phyloP scores from a whole-genome alignment of 92 coral and sea anemone species.

The Palythoa caribaeorum region DNA sequence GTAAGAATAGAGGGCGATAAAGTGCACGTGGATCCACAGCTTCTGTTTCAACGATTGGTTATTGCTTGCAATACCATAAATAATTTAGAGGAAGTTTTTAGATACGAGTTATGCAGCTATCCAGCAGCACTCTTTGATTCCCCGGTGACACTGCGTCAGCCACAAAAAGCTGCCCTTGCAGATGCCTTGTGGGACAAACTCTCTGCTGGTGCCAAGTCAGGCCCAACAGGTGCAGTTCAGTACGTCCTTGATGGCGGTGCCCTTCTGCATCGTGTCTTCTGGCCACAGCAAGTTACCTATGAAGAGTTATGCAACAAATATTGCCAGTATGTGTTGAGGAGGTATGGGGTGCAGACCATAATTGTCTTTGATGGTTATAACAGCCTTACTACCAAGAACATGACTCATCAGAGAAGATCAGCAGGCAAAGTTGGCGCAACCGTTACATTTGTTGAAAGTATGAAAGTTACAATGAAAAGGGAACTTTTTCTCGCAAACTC shows the following conservation, averaged over 20 bases:
- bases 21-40: too few species aligned
- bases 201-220: conserved; percentile 19
- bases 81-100: conserved; percentile 20
- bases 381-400: conserved; percentile 21
- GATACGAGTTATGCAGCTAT: conserved; percentile 47
- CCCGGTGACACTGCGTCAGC: conserved; percentile 27
- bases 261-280: too few species aligned
- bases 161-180: conserved; percentile 50
- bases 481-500: conserved; percentile 55
- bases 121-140: conserved; percentile 52
- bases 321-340: conserved; percentile 7
- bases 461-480: conserved; percentile 56
- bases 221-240: conserved; percentile 15
- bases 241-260: too few species aligned
- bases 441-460: conserved; percentile 42
- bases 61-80: too few species aligned
- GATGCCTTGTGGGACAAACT: conserved; percentile 50
- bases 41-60: too few species aligned
- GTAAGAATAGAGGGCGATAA: conserved; percentile 40
- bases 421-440: conserved; percentile 36
- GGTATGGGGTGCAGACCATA: too few species aligned
- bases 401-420: neutral
- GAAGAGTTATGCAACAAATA: too few species aligned
- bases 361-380: conserved; percentile 62
- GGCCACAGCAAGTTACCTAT: too few species aligned